These are phyloP conservation scores for Drosophila conformis DNA, from an alignment of 2,888 invertebrate genomes.

Conservation along the genomic window DNA sequence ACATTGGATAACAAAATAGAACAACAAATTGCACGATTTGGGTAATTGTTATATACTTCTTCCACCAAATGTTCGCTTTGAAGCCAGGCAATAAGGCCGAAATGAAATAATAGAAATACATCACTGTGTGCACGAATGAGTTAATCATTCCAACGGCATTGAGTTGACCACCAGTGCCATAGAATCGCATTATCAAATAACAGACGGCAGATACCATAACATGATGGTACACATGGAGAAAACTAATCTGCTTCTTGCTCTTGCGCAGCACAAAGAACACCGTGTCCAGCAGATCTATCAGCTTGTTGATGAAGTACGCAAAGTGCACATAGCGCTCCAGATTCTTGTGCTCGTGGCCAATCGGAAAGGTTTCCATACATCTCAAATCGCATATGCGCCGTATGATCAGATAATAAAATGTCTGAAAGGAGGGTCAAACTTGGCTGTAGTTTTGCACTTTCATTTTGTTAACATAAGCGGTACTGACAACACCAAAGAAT, in stretches of 20 bases:
- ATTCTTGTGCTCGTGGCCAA: conserved; percentile 33
- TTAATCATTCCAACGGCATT: conserved; percentile 85
- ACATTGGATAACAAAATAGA: conserved; percentile 87
- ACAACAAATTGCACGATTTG: conserved; percentile 87
- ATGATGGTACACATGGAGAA: conserved; percentile 95
- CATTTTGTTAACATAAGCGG: neutral
- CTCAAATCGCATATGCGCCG: conserved; percentile 25
- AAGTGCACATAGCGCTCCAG: conserved; percentile 60
- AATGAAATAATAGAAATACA: conserved; percentile 86
- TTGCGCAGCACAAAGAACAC: conserved; percentile 95
- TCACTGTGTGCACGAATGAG: conserved; percentile 85
- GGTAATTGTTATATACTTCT: conserved; percentile 85
- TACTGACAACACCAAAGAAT: conserved; percentile 42
- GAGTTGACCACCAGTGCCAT: conserved; percentile 87
- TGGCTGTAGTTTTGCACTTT: neutral
- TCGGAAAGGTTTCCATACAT: conserved; percentile 49
- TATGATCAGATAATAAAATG: conserved; percentile 40
- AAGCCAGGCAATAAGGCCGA: conserved; percentile 85
- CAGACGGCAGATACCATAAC: conserved; percentile 89
- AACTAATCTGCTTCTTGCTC: conserved; percentile 94
- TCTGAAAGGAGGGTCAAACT: conserved; percentile 14
- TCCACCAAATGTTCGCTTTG: conserved; percentile 86
- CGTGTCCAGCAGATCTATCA: conserved; percentile 91
- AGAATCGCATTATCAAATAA: conserved; percentile 91
- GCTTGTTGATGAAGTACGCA: conserved; percentile 85